phyloP scores from a whole-genome alignment of 1,140 invertebrate genomes.

The Papilio polytes region DNA sequence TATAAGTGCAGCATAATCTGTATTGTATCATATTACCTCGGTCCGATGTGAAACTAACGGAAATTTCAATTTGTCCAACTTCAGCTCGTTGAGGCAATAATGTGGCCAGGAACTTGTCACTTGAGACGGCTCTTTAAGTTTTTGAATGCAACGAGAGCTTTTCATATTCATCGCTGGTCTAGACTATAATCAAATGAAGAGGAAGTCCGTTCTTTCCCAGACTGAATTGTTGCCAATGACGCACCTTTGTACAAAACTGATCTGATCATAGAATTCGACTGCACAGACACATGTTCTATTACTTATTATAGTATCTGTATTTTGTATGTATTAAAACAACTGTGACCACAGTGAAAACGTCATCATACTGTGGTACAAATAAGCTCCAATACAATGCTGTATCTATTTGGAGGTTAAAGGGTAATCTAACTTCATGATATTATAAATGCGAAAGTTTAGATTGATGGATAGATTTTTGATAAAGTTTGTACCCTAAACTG shows the following conservation, averaged over 20 bases:
- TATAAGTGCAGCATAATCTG: constrained; percentile 39
- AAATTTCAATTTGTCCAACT: constrained; percentile 75
- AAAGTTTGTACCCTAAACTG: too few species aligned
- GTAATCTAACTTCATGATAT: too few species aligned
- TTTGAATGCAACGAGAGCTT: constrained; percentile 26
- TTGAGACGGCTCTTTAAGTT: constrained; percentile 58
- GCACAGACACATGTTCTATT: neutral
- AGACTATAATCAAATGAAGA: neutral
- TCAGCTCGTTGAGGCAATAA: constrained; percentile 70
- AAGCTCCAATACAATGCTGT: too few species aligned
- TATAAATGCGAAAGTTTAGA: too few species aligned
- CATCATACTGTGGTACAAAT: too few species aligned
- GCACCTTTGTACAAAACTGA: too few species aligned
- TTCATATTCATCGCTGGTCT: neutral
- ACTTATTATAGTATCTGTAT: neutral
- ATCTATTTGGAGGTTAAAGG: too few species aligned
- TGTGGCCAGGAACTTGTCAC: constrained; percentile 68
- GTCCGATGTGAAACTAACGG: constrained; percentile 60
- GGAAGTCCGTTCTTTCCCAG: neutral
- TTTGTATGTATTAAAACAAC: neutral
- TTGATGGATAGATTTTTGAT: too few species aligned
- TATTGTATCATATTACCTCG: constrained; percentile 44
- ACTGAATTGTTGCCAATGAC: neutral
- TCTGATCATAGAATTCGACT: too few species aligned
- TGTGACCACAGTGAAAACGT: neutral